A percentile compares a stretch with the other conserved stretches of the same genome.
Conservation (phyloP, 2,888 invertebrate species). For the Cremastinae sp. region DNA sequence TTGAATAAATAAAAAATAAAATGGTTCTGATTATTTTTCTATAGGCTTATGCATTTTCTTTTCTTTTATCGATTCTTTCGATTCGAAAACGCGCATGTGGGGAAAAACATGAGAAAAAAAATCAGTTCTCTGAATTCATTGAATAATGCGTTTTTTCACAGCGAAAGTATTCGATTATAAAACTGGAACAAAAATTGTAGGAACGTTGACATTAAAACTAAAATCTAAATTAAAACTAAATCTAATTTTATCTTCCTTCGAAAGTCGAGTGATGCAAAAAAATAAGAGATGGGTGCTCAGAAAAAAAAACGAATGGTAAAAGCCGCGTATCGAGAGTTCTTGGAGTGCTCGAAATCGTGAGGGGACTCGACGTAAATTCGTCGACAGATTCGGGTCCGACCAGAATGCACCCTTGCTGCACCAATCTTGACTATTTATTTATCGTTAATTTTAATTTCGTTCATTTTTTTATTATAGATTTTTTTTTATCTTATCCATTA, state of each 20-base stretch:
- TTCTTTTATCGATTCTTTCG: background rate
- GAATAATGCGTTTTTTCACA: no score
- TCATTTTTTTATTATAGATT: background rate
- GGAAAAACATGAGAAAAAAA: no score
- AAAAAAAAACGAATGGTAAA: slow-evolving; percentile 1
- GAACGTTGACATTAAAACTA: slow-evolving; percentile 31
- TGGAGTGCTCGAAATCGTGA: slow-evolving; percentile 20
- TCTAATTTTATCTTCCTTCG: slow-evolving; percentile 34
- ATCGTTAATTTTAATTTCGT: no score
- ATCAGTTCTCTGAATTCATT: no score
- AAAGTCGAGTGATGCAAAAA: slow-evolving; percentile 13
- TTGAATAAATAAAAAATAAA: no score
- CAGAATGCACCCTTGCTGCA: no score
- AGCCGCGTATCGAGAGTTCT: slow-evolving; percentile 25
- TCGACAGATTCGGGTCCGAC: background rate
- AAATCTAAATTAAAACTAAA: no score
- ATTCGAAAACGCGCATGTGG: background rate
- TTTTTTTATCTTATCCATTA: background rate
- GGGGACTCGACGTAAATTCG: background rate
- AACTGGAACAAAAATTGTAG: no score
- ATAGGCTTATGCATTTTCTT: background rate
- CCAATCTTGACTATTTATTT: no score
- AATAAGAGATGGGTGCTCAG: background rate
- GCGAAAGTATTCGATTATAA: no score
- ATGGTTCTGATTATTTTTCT: slow-evolving; percentile 20